Evolutionary conservation across 2,888 invertebrate genomes (phyloP), one percentile per base, ranked within the genome.

Genomic region (Miltochrista miniata): DNA sequence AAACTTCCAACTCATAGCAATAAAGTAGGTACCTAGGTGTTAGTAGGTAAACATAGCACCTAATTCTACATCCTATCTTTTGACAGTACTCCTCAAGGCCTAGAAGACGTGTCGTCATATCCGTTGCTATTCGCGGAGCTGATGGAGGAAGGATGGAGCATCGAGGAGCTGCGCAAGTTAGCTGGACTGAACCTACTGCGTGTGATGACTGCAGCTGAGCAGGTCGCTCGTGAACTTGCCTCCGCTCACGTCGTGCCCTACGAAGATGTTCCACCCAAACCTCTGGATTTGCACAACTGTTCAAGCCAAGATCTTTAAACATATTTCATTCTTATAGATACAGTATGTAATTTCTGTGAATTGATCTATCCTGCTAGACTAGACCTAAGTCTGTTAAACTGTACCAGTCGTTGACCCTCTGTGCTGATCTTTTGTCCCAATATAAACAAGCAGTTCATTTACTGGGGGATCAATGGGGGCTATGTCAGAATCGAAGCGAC

Each of bases 91-190:
- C 96, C 96, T 10, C 94, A 95, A 83, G 97, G 96, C 24, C 87
- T 97, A 47, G 95, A 96, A 84, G 96, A 96, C 76, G 96, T 96
- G 3, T 95, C 96, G 15, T 94, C 95, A 7, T 96, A 96, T 81
- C 96, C 96, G 1, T 92, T 94, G 9, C 90, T 96, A 29, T 96
- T 96, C 78, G 96, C 96, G 5, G 96, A 96, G 78, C 87, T 96
- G 29, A 93, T 96, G 75, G 95, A 94, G 44, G 95, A 94, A 24
- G 95, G 96, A n/a, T 96, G 96, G 96, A 94, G 93, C 45, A 94
- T 94, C 65, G 95, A 96, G 44, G 96, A 96, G 70, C 87, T 96
- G 54, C 94, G 95, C 51, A 96, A 96, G 76, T 82, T 96, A 61
- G 96, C 96, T 0, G 96, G 96, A 0, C 89, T 95, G 48, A 96